Evolutionary conservation across 2,888 invertebrate species (phyloP).

Genomic region (Amiota communis): DNA sequence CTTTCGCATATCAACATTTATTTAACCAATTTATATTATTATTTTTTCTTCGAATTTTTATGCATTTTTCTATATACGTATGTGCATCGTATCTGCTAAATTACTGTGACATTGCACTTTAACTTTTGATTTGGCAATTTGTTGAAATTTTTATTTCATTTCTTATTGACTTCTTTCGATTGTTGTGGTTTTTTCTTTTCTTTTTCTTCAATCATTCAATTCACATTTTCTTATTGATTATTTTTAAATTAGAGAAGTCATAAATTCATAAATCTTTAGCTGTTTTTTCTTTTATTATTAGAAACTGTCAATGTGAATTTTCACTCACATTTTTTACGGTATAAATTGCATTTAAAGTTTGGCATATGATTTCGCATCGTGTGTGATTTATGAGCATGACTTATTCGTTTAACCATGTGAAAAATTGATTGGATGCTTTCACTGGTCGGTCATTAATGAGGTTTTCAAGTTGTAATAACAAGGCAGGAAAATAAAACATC

Average conservation of each 20-base stretch:
- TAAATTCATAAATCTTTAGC: conserved; percentile 53
- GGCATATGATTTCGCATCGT: conserved; percentile 18
- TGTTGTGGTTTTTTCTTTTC: conserved; percentile 34
- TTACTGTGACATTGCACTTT: conserved; percentile 67
- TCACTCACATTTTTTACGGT: conserved; percentile 14
- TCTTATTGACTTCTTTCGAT: conserved; percentile 2
- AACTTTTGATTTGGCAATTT: conserved; percentile 61
- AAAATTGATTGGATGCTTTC: conserved; percentile 52
- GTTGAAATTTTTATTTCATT: conserved; percentile 44
- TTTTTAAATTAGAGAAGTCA: conserved; percentile 58
- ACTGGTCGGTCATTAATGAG: conserved; percentile 36
- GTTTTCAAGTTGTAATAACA: too few relatives aligned
- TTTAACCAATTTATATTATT: conserved; percentile 22
- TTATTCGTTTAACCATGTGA: conserved; percentile 48
- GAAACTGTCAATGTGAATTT: conserved; percentile 58
- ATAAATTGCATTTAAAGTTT: conserved; percentile 8
- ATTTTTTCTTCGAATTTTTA: neutral
- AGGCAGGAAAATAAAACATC: too few relatives aligned
- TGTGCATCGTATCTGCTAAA: conserved; percentile 48
- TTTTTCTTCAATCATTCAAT: neutral
- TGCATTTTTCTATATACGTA: conserved; percentile 31
- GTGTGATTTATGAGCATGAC: conserved; percentile 57
- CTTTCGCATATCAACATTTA: conserved; percentile 63
- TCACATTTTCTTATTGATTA: conserved; percentile 53
- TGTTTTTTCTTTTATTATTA: conserved; percentile 60